Conservation (phyloP, 2,888 invertebrate species). For the Tenthredo mesomela region DNA sequence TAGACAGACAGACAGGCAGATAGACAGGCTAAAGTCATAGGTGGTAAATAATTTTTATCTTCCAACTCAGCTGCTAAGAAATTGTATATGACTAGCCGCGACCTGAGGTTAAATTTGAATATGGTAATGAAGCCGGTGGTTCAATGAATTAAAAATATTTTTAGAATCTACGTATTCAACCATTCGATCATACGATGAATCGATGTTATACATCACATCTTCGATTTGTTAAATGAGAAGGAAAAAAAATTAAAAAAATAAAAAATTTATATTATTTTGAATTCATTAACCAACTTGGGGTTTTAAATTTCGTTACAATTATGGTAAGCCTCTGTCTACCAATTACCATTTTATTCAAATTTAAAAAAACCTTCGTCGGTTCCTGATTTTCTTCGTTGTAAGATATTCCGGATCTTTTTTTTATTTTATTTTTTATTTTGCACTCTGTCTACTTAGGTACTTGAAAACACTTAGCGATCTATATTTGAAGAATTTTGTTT, state of each 20-base stretch:
- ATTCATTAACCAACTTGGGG: neutral
- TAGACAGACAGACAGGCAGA: constrained; percentile 12
- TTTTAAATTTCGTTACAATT: neutral
- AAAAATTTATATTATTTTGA: neutral
- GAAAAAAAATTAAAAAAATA: no score
- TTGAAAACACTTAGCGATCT: neutral
- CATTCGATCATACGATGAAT: constrained; percentile 11
- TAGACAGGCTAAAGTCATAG: constrained; percentile 17
- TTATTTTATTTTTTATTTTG: neutral
- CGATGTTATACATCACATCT: constrained; percentile 14
- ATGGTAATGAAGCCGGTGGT: constrained; percentile 20
- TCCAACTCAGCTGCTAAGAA: neutral
- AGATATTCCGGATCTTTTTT: neutral
- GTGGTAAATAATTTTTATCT: constrained; percentile 21
- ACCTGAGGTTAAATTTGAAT: constrained; percentile 34
- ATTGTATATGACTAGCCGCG: constrained; percentile 4
- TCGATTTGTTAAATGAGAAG: neutral
- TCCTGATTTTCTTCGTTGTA: neutral
- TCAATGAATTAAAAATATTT: constrained; percentile 11
- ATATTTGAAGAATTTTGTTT: neutral
- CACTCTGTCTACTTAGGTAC: neutral
- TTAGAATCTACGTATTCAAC: neutral
- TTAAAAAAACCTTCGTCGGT: neutral
- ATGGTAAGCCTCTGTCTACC: neutral
- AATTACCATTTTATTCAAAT: constrained; percentile 1